A percentile compares a stretch with the other conserved stretches of the same genome.
Evolutionary conservation across 1,140 invertebrate species (phyloP).

Genomic region (Probaryconus sp.): DNA sequence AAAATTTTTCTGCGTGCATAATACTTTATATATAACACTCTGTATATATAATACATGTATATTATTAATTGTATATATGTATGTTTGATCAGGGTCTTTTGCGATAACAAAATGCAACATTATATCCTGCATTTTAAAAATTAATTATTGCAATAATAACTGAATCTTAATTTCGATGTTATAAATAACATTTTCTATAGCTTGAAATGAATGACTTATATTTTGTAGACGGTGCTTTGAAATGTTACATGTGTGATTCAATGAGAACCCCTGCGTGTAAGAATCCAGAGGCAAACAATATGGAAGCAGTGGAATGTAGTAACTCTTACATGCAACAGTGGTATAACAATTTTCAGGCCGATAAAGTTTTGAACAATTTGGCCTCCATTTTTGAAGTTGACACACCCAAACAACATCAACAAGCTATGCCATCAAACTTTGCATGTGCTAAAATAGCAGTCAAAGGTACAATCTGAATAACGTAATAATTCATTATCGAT

Average conservation of each 20-base stretch:
- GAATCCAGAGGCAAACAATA: constrained; percentile 35
- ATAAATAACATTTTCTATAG: too few species aligned
- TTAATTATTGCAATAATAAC: too few species aligned
- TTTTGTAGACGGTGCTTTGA: constrained; percentile 63
- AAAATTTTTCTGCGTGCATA: too few species aligned
- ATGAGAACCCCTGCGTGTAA: constrained; percentile 41
- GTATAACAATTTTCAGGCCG: constrained; percentile 35
- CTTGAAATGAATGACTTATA: constrained; percentile 1
- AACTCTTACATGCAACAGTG: constrained; percentile 45
- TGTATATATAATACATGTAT: too few species aligned
- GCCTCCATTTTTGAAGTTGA: constrained; percentile 61
- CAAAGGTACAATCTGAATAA: constrained; percentile 52
- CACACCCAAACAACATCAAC: constrained; percentile 26
- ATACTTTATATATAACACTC: too few species aligned
- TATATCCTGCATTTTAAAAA: too few species aligned
- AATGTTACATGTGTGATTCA: constrained; percentile 69
- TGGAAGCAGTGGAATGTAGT: constrained; percentile 62
- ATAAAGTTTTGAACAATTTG: constrained; percentile 26
- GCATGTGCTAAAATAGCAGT: constrained; percentile 67
- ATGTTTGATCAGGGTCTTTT: too few species aligned
- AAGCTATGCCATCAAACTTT: constrained; percentile 27
- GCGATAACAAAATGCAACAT: too few species aligned
- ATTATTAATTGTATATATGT: too few species aligned
- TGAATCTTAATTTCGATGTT: too few species aligned
- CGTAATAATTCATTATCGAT: not conserved